Evolutionary conservation across 2,888 invertebrate species (phyloP), one percentile per base, ranked within the genome.

Genomic region (Tetragonula carbonaria): DNA sequence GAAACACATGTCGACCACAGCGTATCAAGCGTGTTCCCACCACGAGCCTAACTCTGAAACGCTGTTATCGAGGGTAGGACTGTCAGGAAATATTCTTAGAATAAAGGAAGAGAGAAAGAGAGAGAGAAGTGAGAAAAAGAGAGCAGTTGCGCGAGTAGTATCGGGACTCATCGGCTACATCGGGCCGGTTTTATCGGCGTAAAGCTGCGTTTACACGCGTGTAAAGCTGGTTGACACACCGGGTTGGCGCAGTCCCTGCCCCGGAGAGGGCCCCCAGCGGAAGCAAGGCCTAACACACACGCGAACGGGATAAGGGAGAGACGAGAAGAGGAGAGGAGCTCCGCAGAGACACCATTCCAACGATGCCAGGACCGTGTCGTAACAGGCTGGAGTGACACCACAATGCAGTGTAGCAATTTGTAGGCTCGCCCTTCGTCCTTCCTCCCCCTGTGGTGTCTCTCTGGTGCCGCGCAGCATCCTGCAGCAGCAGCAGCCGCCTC

Each of bases 321-420:
- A 79, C 73, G 75, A 28, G 59, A 79, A 75, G 75, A 76, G 72
- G 80, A 84, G 87, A 89, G 33, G 3, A 3, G 84, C 84, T 81
- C 87, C 87, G 88, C 84, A 66, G 92, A 94, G 92, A 94, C 94
- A 94, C 94, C 94, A 94, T 94, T 94, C 94, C 94, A 92, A 86
- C 93, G 94, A 94, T 94, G 94, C 94, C 94, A 92, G 92, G 92
- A 91, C 92, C 93, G 94, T 94, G 94, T 94, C 93, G 94, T 92
- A 92, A 93, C 90, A 92, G 91, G 92, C 91, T 87, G 92, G 94
- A 94, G 94, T 94, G 94, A 94, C 94, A 94, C 94, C 93, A 94
- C 94, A 94, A 94, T 94, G 94, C 94, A 92, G 92, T 94, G 94
- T 94, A 94, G 94, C 94, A 94, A 94, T 94, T 94, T 94, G 94